phyloP scores from a whole-genome alignment of 1,140 invertebrate genomes.

The Phymorhynchus buccinoides region DNA sequence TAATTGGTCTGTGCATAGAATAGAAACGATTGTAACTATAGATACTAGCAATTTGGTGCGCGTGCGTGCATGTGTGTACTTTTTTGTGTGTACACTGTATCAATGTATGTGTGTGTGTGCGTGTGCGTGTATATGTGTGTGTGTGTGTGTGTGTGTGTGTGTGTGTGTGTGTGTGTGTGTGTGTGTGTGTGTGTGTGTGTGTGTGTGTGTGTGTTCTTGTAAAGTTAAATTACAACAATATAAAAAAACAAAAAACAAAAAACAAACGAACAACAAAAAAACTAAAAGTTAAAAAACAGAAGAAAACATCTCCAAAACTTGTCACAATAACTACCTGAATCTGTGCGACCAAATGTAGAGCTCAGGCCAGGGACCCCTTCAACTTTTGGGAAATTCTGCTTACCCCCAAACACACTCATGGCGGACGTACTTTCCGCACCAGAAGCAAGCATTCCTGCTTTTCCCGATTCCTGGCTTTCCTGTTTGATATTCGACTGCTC shows the following conservation, averaged over 20 bases:
- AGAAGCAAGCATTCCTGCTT: neutral
- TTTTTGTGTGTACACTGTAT: too few species aligned
- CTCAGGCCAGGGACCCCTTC: neutral
- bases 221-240: neutral
- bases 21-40: too few species aligned
- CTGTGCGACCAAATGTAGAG: neutral
- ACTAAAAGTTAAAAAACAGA: neutral
- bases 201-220: neutral
- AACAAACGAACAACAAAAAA: neutral
- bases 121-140: too few species aligned
- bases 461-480: neutral
- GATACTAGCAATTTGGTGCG: too few species aligned
- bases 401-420: conserved; percentile 23
- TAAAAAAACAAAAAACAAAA: neutral
- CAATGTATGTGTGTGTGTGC: too few species aligned
- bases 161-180: too few species aligned
- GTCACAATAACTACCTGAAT: neutral
- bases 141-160: too few species aligned
- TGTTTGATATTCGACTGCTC: neutral
- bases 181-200: too few species aligned
- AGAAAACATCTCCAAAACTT: too few species aligned
- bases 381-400: neutral
- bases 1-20: too few species aligned
- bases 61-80: too few species aligned
- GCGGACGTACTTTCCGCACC: neutral